These are phyloP conservation scores for Menidia beryllina DNA, from an alignment of 2,113 vertebrate genomes.

Conservation along the genomic window DNA sequence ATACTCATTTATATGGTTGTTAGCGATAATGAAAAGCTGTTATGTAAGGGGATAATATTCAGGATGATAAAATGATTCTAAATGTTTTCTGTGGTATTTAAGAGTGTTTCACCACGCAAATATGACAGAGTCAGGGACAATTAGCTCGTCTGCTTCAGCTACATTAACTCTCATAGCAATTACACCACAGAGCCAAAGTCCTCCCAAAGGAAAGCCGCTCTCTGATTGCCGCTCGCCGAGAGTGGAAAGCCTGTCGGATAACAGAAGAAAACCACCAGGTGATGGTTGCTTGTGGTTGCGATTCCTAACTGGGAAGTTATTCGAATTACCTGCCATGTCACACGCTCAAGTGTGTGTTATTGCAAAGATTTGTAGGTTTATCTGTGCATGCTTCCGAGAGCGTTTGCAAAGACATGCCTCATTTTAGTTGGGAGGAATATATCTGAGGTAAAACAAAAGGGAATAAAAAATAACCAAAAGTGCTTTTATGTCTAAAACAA, in stretches of 20 bases:
- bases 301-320: slow-evolving; percentile 95
- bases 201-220: slow-evolving; percentile 91
- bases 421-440: background rate
- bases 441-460: background rate
- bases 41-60: too few relatives aligned
- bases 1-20: too few relatives aligned
- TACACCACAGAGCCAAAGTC: slow-evolving; percentile 89
- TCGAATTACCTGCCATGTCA: slow-evolving; percentile 95
- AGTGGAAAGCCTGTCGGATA: slow-evolving; percentile 21
- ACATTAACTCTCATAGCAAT: slow-evolving; percentile 98
- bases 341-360: slow-evolving; percentile 87
- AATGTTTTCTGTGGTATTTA: slow-evolving; percentile 94
- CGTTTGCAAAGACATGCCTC: background rate
- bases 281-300: slow-evolving; percentile 94
- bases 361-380: slow-evolving; percentile 34
- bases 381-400: background rate
- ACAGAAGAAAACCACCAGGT: slow-evolving; percentile 86
- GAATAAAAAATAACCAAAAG: too few relatives aligned
- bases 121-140: slow-evolving; percentile 99
- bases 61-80: too few relatives aligned
- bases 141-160: slow-evolving; percentile 98
- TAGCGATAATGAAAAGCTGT: too few relatives aligned
- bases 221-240: slow-evolving; percentile 86
- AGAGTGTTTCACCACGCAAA: slow-evolving; percentile 97
- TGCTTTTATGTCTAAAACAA: too few relatives aligned